Evolutionary conservation across 2,797 vertebrate genomes (phyloP).

Genomic region (Lemur catta): DNA sequence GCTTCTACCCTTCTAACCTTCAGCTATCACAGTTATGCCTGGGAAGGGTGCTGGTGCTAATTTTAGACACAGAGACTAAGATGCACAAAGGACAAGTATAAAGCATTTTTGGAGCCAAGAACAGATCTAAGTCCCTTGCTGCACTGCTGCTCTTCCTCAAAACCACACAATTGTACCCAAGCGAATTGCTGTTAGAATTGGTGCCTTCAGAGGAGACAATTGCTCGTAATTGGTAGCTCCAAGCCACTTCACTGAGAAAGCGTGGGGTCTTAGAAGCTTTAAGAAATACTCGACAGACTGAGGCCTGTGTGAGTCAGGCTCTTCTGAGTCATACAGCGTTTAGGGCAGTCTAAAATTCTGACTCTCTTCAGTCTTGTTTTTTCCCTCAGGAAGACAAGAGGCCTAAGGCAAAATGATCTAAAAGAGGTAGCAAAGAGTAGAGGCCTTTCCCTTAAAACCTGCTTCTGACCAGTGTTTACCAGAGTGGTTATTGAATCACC

Average conservation of each 20-base stretch:
- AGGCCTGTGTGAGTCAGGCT: slow-evolving; percentile 39
- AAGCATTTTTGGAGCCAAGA: slow-evolving; percentile 54
- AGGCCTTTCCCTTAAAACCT: not conserved
- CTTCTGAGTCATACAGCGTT: slow-evolving; percentile 40
- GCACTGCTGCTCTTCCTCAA: slow-evolving; percentile 48
- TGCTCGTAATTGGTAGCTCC: slow-evolving; percentile 48
- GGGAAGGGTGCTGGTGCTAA: slow-evolving; percentile 61
- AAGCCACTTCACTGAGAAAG: slow-evolving; percentile 49
- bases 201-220: slow-evolving; percentile 53
- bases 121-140: slow-evolving; percentile 52
- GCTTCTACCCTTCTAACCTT: not conserved
- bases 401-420: not conserved
- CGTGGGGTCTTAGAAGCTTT: not conserved
- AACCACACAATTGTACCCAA: slow-evolving; percentile 59
- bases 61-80: slow-evolving; percentile 60
- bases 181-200: slow-evolving; percentile 36
- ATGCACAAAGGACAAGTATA: slow-evolving; percentile 53
- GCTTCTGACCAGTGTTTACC: not conserved
- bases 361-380: not conserved
- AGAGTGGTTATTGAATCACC: not conserved
- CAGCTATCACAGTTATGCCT: not conserved
- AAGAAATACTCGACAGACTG: slow-evolving; percentile 12
- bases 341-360: not conserved
- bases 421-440: not conserved
- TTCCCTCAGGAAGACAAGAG: not conserved